phyloP scores from a whole-genome alignment of 2,797 vertebrate species.

The Podarcis lilfordi region DNA sequence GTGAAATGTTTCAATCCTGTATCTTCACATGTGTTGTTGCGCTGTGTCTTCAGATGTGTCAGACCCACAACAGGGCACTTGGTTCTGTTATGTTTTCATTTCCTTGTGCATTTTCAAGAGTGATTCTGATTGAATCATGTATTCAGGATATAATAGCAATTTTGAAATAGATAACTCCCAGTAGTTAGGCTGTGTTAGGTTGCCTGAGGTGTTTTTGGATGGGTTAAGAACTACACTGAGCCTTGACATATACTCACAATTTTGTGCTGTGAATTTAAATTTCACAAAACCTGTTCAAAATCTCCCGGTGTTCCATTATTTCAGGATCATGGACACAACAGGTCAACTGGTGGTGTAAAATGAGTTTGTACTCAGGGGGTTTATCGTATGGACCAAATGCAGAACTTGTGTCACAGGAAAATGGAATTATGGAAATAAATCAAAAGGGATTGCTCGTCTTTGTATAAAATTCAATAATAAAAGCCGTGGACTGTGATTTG shows the following conservation, averaged over 20 bases:
- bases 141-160: conserved; percentile 72
- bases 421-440: background rate
- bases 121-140: conserved; percentile 71
- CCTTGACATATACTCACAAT: conserved; percentile 66
- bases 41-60: background rate
- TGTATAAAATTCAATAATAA: background rate
- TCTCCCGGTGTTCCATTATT: conserved; percentile 38
- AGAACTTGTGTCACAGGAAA: no score
- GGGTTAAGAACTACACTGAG: conserved; percentile 63
- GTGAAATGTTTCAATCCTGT: conserved; percentile 8
- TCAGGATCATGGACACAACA: conserved; percentile 33
- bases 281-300: conserved; percentile 12
- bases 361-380: background rate
- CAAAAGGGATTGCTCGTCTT: background rate
- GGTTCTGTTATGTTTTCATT: conserved; percentile 52
- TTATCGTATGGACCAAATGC: background rate
- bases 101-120: conserved; percentile 60
- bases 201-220: conserved; percentile 68
- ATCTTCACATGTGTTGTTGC: background rate
- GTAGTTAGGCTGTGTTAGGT: conserved; percentile 65
- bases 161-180: conserved; percentile 71
- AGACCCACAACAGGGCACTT: conserved; percentile 19
- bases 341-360: conserved; percentile 31
- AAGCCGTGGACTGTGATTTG: background rate
- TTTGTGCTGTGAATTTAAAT: conserved; percentile 61